Conservation (phyloP, 2,797 vertebrate species). For the Squalus acanthias region DNA sequence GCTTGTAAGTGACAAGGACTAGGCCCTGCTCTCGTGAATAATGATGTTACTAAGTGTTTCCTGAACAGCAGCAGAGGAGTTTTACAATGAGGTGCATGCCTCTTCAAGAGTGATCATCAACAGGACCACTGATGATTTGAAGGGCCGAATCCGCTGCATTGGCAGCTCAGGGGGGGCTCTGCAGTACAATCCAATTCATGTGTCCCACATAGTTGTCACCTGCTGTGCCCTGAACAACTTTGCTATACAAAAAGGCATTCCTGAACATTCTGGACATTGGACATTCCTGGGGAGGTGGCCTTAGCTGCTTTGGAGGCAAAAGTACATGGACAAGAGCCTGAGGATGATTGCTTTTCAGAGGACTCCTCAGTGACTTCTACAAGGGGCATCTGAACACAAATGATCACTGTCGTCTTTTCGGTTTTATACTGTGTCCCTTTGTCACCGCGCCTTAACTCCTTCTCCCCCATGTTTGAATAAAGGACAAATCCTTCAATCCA, state of each 20-base stretch:
- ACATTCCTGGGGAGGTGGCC: not conserved
- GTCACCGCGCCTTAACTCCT: not conserved
- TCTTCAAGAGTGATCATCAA: not conserved
- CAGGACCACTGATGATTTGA: not conserved
- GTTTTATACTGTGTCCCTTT: not conserved
- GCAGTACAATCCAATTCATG: not conserved
- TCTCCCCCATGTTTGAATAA: not conserved
- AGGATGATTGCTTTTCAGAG: not conserved
- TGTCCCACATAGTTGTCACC: not conserved
- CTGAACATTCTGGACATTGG: not conserved
- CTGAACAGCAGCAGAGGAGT: not conserved
- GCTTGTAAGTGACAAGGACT: not conserved
- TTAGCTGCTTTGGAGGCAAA: not conserved
- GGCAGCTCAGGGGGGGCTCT: not conserved
- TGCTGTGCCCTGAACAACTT: not conserved
- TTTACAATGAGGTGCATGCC: not conserved
- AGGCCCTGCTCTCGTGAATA: not conserved
- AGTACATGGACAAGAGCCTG: not conserved
- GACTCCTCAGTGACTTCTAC: not conserved
- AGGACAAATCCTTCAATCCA: not conserved
- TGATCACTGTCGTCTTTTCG: not conserved
- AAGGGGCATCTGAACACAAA: not conserved
- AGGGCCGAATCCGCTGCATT: not conserved
- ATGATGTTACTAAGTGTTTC: not conserved
- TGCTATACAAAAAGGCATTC: not conserved